Conservation (phyloP, 2,113 vertebrate genomes). For the Coptodon bakossiorum region DNA sequence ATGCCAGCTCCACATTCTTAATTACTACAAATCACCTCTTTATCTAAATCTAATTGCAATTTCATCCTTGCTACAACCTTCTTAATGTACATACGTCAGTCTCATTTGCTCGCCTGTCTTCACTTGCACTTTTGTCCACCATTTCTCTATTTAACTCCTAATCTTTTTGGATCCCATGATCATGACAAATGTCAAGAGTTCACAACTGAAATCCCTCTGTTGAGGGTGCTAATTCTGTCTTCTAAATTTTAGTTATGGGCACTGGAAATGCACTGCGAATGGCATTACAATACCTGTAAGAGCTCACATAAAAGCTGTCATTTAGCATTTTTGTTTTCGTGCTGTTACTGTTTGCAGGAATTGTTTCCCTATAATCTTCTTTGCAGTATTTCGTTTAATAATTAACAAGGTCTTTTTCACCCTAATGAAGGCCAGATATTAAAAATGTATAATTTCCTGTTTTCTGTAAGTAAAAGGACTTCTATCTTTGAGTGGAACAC, state of each 20-base stretch:
- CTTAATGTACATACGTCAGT: not conserved
- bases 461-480: not conserved
- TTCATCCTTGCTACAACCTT: not conserved
- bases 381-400: not conserved
- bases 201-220: not conserved
- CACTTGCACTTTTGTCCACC: not conserved
- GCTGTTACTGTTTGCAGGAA: not conserved
- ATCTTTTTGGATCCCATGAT: not conserved
- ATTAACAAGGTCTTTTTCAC: not conserved
- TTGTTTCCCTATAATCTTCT: not conserved
- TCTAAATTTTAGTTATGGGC: not conserved
- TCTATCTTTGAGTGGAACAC: not conserved
- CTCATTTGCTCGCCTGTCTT: not conserved
- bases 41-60: constrained; percentile 29
- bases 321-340: not conserved
- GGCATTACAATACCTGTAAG: not conserved
- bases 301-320: not conserved
- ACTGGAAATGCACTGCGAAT: not conserved
- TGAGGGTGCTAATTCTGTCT: not conserved
- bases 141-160: not conserved
- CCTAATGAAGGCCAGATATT: not conserved
- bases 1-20: constrained; percentile 28
- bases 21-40: constrained; percentile 58
- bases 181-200: not conserved
- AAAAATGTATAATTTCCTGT: not conserved